Evolutionary conservation across 2,797 vertebrate genomes (phyloP), one percentile per base, ranked within the genome.

Genomic region (Sebastes umbrosus): DNA sequence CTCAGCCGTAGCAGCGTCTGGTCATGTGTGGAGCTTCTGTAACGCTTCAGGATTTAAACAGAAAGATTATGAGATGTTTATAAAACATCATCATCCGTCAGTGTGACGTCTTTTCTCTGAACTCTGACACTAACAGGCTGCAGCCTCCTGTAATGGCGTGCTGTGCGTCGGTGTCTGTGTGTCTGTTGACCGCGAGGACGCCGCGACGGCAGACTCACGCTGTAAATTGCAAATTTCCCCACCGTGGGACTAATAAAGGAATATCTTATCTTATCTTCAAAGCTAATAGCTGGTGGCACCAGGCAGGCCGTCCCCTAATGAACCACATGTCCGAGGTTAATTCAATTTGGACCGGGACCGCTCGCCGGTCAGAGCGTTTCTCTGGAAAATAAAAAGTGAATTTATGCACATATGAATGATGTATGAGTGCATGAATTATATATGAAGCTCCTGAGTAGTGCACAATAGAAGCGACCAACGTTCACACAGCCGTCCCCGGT

Each of bases 301-400:
- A 77, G 67, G 27, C 78, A 43, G 73, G 27, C 71, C 57, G n/a
- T 31, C 32, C 31, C 34, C 54, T 90, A 86, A 91, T 80, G 59
- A 84, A 85, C 80, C 88, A 85, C 80, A 82, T 76, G 88, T 64
- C 84, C 60, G 63, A 84, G 78, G 78, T 81, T 88, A 80, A 91
- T 87, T 85, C 11, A 20, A 75, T 91, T 83, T 84, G 50, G 24
- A 75, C 73, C 4, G 29, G 34, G 27, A 70, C 64, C 69, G 50
- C 72, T 73, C 7, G 8, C 4, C 8, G 73, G 80, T 80, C 73
- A 74, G 62, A 32, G 54, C 3, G 24, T 31, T 25, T 70, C 54
- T 71, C 60, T 27, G 69, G 22, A 14, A 8, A n/a, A 32, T 36
- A 22, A 76, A 75, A n/a, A 57, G 27, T 63, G 39, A 73, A 73